phyloP scores from a whole-genome alignment of 2,797 vertebrate species.

The Sylvia borin region DNA sequence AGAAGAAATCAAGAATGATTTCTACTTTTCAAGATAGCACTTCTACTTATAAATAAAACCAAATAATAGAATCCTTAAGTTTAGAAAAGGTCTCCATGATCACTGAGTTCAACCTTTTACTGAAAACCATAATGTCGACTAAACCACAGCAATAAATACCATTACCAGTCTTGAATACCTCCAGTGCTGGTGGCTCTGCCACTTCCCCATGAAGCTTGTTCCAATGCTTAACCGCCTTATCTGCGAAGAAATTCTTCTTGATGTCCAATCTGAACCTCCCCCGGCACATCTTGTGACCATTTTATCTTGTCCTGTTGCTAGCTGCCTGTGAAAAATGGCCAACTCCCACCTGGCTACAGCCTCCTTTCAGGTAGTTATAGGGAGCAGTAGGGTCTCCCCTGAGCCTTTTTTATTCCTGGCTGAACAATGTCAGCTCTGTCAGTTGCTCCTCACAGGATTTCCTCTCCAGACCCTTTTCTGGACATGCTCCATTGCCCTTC shows the following conservation, averaged over 20 bases:
- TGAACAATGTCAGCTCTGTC: not conserved
- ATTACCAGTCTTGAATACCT: not conserved
- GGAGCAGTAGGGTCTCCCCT: not conserved
- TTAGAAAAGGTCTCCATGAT: not conserved
- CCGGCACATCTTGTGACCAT: not conserved
- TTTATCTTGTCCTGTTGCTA: not conserved
- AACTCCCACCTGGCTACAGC: not conserved
- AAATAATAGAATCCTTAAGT: not conserved
- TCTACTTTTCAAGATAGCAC: not conserved
- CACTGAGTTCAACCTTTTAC: not conserved
- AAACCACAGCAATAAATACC: no score
- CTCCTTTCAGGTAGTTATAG: not conserved
- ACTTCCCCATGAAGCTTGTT: fast-evolving
- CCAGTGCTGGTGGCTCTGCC: not conserved
- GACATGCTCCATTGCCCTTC: not conserved
- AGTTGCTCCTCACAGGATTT: not conserved
- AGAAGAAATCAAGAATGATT: not conserved
- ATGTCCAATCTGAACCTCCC: not conserved
- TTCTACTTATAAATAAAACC: not conserved
- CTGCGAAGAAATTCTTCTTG: not conserved
- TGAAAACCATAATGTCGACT: not conserved
- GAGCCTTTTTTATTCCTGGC: not conserved
- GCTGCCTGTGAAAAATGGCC: not conserved
- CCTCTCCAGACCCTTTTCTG: not conserved
- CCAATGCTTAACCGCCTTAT: not conserved